Percentiles rank a stretch among this genome's conserved stretches.
Evolutionary conservation across 2,113 vertebrate species (phyloP).

Genomic region (Rhombomys opimus): DNA sequence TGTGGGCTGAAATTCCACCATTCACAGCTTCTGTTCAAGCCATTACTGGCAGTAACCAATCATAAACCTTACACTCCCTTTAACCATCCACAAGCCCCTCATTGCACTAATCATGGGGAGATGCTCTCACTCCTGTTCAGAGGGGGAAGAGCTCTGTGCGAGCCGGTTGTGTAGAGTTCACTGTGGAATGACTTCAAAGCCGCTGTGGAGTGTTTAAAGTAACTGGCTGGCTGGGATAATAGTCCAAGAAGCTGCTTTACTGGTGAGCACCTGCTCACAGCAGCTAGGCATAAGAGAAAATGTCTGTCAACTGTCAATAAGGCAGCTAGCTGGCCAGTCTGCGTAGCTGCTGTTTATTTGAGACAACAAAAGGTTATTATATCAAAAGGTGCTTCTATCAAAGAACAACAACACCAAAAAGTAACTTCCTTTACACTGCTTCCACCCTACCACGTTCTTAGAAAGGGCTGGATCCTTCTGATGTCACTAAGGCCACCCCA

Average conservation of each 20-base stretch:
- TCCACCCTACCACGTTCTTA: background rate
- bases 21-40: background rate
- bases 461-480: background rate
- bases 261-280: background rate
- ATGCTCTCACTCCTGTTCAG: background rate
- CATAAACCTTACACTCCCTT: too few relatives aligned
- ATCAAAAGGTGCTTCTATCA: background rate
- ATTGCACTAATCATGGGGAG: background rate
- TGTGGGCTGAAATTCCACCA: background rate
- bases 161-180: background rate
- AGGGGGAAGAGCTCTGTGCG: background rate
- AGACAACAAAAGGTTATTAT: background rate
- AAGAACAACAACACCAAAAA: background rate
- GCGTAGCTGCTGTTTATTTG: background rate
- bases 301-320: background rate
- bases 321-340: background rate
- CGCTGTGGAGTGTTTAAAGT: background rate
- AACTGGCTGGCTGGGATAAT: background rate
- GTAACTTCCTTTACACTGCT: background rate
- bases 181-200: background rate
- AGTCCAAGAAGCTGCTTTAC: background rate
- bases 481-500: background rate
- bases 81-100: background rate
- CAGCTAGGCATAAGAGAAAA: background rate
- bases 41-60: background rate